Evolutionary conservation across 2,797 vertebrate species (phyloP), one percentile per base, ranked within the genome.

Genomic region (Scolopax rusticola): DNA sequence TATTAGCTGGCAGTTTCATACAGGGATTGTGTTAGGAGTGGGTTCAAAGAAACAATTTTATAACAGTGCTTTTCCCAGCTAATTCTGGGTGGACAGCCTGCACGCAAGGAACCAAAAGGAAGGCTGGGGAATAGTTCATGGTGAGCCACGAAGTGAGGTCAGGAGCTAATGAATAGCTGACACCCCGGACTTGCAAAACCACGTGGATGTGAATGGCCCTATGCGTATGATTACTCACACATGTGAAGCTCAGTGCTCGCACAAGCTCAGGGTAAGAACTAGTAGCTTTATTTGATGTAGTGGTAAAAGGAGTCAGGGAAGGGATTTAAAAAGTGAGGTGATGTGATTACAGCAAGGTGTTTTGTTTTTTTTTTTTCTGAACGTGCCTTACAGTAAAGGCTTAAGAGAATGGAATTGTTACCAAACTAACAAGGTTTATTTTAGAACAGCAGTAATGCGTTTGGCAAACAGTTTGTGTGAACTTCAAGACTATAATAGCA

Each of bases 151-250:
- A 78, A 81, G 68, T 38, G 76, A 78, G 94, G 89, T 91, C 79
- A 91, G 54, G 82, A 95, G 79, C 79, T 94, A 89, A 93, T 78
- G 92, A 95, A 69, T 7, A 91, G 70, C 77, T 93, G 87, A 90
- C 87, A 93, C 89, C 48, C 18, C 13, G 38, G 84, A 48, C 14
- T 33, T 61, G 74, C 77, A 88, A 68, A 87, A 38, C 47, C 59
- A 32, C 5, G 56, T 73, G 91, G 80, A 78, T 70, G 63, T 51
- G 83, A 84, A 88, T 6, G 28, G 73, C 48, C 45, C 50, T 45
- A 3, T 19, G n/a, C 2, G 2, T 65, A 38, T 56, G 80, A 96
- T 95, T 88, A 71, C 74, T 94, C 83, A 82, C 79, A 53, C 28
- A 14, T 90, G 83, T 73, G 83, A 84, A 88, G 83, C 74, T 84